phyloP scores from a whole-genome alignment of 2,113 vertebrate genomes.

The Actenoides lindsayi region DNA sequence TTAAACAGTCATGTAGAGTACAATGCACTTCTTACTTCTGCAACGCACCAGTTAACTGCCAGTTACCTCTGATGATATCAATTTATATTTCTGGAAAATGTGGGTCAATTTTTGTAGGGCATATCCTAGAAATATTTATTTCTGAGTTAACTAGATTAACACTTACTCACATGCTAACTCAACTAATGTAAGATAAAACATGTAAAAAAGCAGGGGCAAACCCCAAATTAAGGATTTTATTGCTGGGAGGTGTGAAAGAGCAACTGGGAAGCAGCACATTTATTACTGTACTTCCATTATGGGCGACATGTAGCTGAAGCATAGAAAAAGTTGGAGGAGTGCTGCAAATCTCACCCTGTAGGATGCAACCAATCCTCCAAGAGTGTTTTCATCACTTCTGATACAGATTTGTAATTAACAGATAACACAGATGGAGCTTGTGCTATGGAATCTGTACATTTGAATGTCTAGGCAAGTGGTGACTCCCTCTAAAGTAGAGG shows the following conservation, averaged over 20 bases:
- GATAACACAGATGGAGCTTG: neutral
- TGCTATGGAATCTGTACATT: neutral
- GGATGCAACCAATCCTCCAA: neutral
- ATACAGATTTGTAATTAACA: neutral
- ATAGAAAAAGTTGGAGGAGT: neutral
- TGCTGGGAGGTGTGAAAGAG: neutral
- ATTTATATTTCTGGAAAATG: neutral
- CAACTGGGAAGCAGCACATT: neutral
- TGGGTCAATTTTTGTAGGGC: neutral
- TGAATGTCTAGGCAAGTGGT: accelerated
- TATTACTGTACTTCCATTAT: neutral
- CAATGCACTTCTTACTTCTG: neutral
- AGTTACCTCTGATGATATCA: neutral
- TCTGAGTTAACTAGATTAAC: neutral
- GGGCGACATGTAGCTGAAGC: neutral
- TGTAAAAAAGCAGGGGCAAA: neutral
- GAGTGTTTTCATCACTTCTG: neutral
- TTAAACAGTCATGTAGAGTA: neutral
- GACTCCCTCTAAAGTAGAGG: neutral
- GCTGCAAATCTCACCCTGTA: neutral
- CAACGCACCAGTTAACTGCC: neutral
- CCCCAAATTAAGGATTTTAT: neutral
- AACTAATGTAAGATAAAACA: neutral
- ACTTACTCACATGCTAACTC: neutral
- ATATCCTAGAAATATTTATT: neutral